Evolutionary conservation across 2,113 vertebrate species (phyloP), one percentile per base, ranked within the genome.

Genomic region (Fulica atra): DNA sequence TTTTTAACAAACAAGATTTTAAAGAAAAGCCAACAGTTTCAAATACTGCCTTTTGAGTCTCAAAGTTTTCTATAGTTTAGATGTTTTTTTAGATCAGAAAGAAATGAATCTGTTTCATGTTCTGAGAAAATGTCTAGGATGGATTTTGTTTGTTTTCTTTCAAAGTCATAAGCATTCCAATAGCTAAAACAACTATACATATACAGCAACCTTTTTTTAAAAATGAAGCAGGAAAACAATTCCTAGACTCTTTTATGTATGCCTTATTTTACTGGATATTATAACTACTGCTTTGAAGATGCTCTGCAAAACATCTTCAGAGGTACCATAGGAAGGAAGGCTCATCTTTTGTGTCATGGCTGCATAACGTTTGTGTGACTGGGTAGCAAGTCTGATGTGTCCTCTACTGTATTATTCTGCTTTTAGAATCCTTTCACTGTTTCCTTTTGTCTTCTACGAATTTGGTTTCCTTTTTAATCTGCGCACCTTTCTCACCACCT

Each of bases 361-460:
- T 6, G 2, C 5, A 1, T 85, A 46, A 42, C 0, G 0, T 50
- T 42, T 53, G 29, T 51, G 19, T 40, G 56, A 68, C 53, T 5
- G 2, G 10, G 33, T 36, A 54, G 48, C 38, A 69, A 61, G 8
- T 33, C 6, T 11, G 24, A 31, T 18, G 24, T 80, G n/a, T 51
- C 29, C 31, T 64, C 42, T 65, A 1, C 31, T 48, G 3, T 29
- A n/a, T 56, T 72, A 68, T 35, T 77, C 33, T 80, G 19, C 31
- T 77, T 72, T 56, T 70, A 9, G 53, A 77, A 73, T 78, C 25
- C 17, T 60, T 64, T 56, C 14, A 35, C 24, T 16, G 4, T 56
- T 89, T 64, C 35, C 10, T 77, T 81, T 76, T 69, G 33, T 59
- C 91, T 86, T 66, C 51, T 74, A 18, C 17, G 57, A 19, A 1